phyloP scores from a whole-genome alignment of 2,888 invertebrate genomes.

The Cerceris ruficornis region DNA sequence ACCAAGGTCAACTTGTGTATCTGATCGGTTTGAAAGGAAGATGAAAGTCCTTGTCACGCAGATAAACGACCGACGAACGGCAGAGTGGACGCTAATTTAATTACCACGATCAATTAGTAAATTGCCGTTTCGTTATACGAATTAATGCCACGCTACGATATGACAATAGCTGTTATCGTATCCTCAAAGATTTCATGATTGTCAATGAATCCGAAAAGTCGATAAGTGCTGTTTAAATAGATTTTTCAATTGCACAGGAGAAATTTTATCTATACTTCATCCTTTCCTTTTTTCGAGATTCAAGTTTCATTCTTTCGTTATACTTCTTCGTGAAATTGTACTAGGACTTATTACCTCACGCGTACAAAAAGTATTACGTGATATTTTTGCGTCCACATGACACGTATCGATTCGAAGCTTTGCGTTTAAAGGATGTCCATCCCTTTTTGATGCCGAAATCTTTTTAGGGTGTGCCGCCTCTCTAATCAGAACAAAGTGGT shows the following conservation, averaged over 20 bases:
- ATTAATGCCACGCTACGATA: slow-evolving; percentile 5
- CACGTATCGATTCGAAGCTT: slow-evolving; percentile 17
- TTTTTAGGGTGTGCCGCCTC: slow-evolving; percentile 40
- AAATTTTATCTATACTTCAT: too few species aligned
- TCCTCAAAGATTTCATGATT: neutral
- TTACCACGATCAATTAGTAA: slow-evolving; percentile 35
- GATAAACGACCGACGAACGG: slow-evolving; percentile 7
- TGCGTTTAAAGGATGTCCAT: slow-evolving; percentile 14
- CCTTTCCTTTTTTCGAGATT: too few species aligned
- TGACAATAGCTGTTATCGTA: neutral
- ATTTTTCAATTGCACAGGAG: too few species aligned
- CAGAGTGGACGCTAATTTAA: slow-evolving; percentile 25
- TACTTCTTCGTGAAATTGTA: neutral
- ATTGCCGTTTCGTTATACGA: slow-evolving; percentile 14
- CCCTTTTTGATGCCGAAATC: slow-evolving; percentile 27
- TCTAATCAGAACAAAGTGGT: slow-evolving; percentile 52
- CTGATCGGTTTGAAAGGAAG: neutral
- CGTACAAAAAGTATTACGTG: neutral
- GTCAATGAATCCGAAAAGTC: too few species aligned
- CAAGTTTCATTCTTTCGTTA: neutral
- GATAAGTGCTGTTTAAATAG: too few species aligned
- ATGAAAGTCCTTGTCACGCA: slow-evolving; percentile 16
- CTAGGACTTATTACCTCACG: neutral
- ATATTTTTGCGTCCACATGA: slow-evolving; percentile 7
- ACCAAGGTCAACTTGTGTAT: neutral